A percentile compares a stretch with the other conserved stretches of the same genome.
Conservation (phyloP, 2,113 vertebrate species). For the Pseudopodoces humilis region DNA sequence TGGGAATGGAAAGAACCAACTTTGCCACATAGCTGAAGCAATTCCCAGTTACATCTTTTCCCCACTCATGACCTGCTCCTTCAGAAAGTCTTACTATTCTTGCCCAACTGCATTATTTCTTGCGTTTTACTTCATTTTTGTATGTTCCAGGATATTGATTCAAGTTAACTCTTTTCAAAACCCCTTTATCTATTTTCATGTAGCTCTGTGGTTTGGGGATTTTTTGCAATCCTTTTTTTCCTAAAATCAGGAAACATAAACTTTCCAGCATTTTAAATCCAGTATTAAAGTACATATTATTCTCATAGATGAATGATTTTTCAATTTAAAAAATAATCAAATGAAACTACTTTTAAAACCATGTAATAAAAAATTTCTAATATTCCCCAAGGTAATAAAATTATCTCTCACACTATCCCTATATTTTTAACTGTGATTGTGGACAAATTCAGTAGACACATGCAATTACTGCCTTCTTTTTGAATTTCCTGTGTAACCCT, state of each 20-base stretch:
- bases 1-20: neutral
- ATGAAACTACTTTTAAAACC: neutral
- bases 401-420: rapidly evolving
- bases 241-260: neutral
- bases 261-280: neutral
- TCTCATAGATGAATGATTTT: neutral
- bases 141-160: neutral
- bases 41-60: neutral
- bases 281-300: neutral
- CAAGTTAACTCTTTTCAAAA: neutral
- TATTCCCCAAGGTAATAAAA: neutral
- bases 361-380: neutral
- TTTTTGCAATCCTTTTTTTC: neutral
- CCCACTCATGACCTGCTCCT: neutral
- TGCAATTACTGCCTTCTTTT: neutral
- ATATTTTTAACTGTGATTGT: neutral
- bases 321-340: neutral
- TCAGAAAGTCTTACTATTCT: neutral
- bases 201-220: neutral
- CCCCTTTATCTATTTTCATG: neutral
- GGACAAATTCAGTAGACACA: neutral
- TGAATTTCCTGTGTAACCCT: neutral
- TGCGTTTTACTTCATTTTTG: neutral
- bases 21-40: neutral
- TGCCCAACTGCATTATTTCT: neutral